A percentile compares a stretch with the other conserved stretches of the same genome.
phyloP scores from a whole-genome alignment of 2,888 invertebrate genomes.

The Gisinianus flammeolus region DNA sequence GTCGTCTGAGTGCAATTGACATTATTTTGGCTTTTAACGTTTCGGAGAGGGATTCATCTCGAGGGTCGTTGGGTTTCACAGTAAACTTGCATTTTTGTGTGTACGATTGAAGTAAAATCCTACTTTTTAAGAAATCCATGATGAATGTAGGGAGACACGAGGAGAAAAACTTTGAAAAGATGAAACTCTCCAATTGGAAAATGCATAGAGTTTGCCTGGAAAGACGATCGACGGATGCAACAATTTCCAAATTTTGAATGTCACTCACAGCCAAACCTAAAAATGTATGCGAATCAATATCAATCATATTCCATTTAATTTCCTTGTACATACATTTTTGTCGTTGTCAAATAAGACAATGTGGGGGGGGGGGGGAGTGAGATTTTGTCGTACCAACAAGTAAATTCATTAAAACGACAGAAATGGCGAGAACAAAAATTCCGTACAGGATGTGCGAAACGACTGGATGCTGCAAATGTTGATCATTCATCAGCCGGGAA shows the following conservation, averaged over 20 bases:
- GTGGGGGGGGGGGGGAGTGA: too few species aligned
- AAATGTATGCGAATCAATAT: too few species aligned
- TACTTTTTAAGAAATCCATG: conserved; percentile 71
- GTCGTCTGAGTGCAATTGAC: neutral
- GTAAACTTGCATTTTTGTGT: conserved; percentile 75
- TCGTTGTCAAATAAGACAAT: too few species aligned
- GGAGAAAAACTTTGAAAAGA: conserved; percentile 76
- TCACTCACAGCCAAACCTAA: conserved; percentile 69
- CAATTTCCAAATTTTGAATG: conserved; percentile 61
- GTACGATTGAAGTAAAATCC: conserved; percentile 77
- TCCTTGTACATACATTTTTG: too few species aligned
- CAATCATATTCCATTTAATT: too few species aligned
- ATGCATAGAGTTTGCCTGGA: conserved; percentile 81
- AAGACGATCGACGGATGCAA: conserved; percentile 74
- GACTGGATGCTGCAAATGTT: neutral
- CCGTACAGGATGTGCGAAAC: conserved; percentile 30
- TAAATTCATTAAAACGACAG: conserved; percentile 80
- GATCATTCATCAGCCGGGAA: too few species aligned
- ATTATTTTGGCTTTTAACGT: conserved; percentile 67
- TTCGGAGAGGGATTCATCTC: conserved; percentile 76
- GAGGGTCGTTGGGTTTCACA: conserved; percentile 80
- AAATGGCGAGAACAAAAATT: conserved; percentile 76
- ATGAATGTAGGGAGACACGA: conserved; percentile 70
- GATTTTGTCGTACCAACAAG: conserved; percentile 75
- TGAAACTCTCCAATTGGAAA: conserved; percentile 79